Percentiles rank a stretch among this genome's conserved stretches.
These are phyloP conservation scores for Brachionus manjavacas DNA, from an alignment of 1,140 invertebrate species.

Conservation along the genomic window DNA sequence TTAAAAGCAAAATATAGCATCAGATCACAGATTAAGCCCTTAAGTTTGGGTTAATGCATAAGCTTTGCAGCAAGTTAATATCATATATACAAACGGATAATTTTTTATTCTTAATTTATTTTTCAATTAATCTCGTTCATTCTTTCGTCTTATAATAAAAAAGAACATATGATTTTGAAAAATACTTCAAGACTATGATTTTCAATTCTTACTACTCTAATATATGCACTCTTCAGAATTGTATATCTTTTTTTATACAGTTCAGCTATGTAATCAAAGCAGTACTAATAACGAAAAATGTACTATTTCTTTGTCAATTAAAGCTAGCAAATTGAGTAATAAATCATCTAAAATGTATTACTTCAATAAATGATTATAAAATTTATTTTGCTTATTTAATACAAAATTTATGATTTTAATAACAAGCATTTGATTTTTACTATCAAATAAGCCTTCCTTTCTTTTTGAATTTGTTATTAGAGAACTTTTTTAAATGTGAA, in stretches of 20 bases:
- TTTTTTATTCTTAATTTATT: not conserved
- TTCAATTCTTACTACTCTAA: too few relatives aligned
- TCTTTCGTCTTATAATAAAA: not conserved
- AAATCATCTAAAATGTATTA: not conserved
- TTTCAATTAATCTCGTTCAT: not conserved
- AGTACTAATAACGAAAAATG: not conserved
- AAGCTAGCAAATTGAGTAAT: not conserved
- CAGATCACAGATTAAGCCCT: not conserved
- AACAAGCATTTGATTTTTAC: not conserved
- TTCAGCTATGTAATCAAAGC: not conserved
- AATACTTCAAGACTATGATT: not conserved
- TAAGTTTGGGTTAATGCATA: not conserved
- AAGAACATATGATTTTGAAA: not conserved
- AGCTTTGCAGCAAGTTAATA: not conserved
- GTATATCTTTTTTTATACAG: not conserved
- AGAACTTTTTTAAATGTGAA: not conserved
- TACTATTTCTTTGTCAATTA: not conserved
- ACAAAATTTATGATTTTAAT: not conserved
- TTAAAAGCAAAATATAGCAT: not conserved
- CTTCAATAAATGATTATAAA: not conserved
- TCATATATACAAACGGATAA: not conserved
- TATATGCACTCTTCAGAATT: too few relatives aligned
- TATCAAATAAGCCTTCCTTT: not conserved
- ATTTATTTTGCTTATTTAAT: not conserved
- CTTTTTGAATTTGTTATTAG: not conserved